Evolutionary conservation across 2,113 vertebrate species (phyloP).

Genomic region (human): DNA sequence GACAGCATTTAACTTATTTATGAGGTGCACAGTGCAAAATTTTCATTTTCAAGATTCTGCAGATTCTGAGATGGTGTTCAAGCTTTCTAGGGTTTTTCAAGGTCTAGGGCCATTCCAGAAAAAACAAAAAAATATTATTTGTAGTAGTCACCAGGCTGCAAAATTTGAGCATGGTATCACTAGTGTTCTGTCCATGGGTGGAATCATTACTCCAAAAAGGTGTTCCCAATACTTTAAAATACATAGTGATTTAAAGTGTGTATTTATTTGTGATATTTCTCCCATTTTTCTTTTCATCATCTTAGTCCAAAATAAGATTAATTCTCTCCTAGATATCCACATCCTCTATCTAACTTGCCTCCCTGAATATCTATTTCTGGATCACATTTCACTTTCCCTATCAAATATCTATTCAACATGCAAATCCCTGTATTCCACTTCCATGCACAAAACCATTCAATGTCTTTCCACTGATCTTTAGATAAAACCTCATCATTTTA

Average conservation of each 20-base stretch:
- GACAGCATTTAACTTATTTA: conserved; percentile 40
- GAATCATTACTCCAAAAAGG: neutral
- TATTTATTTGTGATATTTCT: neutral
- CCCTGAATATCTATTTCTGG: neutral
- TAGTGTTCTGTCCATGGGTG: neutral
- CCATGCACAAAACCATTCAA: neutral
- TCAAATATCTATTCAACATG: neutral
- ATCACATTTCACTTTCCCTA: neutral
- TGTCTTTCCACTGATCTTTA: neutral
- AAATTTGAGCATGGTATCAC: neutral
- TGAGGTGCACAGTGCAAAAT: neutral
- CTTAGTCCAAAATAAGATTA: neutral
- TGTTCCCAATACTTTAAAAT: neutral
- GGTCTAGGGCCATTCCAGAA: neutral
- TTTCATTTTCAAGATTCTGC: conserved; percentile 58
- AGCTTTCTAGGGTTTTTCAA: conserved; percentile 49
- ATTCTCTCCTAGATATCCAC: neutral
- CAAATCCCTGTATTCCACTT: neutral
- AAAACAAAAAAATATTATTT: neutral
- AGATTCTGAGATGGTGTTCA: conserved; percentile 59
- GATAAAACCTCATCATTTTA: neutral
- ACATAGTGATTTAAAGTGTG: neutral
- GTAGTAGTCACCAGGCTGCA: neutral
- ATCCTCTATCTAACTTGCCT: neutral
- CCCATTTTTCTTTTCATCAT: neutral